Base-by-base conservation (phyloP, 2,888 invertebrate species). In the Eupithecia insigniata region DNA sequence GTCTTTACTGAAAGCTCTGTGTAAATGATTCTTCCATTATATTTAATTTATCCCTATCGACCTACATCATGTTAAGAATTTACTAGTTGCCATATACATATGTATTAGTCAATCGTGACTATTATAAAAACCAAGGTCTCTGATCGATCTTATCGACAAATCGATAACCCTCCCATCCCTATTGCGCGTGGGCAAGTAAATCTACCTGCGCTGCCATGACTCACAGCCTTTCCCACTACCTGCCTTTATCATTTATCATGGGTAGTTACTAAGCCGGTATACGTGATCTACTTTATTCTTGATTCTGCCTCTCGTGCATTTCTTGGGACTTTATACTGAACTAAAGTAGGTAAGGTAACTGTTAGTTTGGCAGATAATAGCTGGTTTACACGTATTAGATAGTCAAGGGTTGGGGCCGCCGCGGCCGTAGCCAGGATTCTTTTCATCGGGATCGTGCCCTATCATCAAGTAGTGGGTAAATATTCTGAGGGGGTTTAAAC, bases 211-310 rank as follows among this genome's bases (percentile, higher is more conserved):
- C 62, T 10, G 28, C 60, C 34, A 64, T 64, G 64, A 64, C 34
- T 64, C 64, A 64, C 36, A 32, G 32, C 62, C 36, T 36, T 39
- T 62, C 34, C 22, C 62, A 62, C 62, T 62, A 64, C 64, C 64
- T 64, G 46, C 66, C 18, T 66, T 39, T 66, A 66, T 66, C 64
- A 36, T 64, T 36, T 36, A 64, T 64, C 64, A 62, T 61, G 62
- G 64, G 22, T 36, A 22, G 64, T 64, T 64, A 36, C 36, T 36
- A 36, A 14, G 64, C 36, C 16, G 18, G 22, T 34, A 34, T 32
- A n/a, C 30, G 12, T 60, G 28, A 60, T n/a, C 60, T 60, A 60
- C 30, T 30, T 60, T 26, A 22, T 16, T 28, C 30, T 60, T 30
- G 18, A 30, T 30, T 30, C 60, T 60, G 18, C 30, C 8, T 16